phyloP scores from a whole-genome alignment of 2,797 vertebrate genomes.

The Chaetodon trifasciatus region DNA sequence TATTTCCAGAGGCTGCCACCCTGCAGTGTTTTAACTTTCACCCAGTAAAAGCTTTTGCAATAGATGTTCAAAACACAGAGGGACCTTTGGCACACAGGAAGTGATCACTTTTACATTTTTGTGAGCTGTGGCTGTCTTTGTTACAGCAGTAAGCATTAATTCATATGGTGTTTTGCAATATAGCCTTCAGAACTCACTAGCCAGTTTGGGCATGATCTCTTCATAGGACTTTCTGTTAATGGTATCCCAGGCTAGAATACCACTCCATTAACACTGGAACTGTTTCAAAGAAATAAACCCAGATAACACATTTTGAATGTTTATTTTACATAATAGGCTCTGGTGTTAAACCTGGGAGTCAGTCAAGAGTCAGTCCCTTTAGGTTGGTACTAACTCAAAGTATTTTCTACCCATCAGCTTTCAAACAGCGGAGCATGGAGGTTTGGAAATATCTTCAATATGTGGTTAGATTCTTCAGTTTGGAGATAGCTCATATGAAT shows the following conservation, averaged over 20 bases:
- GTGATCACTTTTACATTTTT: background rate
- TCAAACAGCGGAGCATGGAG: background rate
- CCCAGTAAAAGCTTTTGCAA: background rate
- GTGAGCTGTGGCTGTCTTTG: slow-evolving; percentile 2
- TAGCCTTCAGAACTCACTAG: background rate
- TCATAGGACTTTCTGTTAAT: background rate
- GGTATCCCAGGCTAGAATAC: no score
- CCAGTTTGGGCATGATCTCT: background rate
- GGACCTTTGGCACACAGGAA: background rate
- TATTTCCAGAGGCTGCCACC: background rate
- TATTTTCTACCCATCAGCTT: background rate
- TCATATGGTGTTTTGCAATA: background rate
- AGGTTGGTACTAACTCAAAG: background rate
- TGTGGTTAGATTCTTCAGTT: slow-evolving; percentile 4
- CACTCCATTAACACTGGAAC: background rate
- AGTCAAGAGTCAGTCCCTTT: background rate
- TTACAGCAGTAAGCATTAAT: background rate
- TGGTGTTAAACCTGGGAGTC: background rate
- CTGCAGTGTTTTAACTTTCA: background rate
- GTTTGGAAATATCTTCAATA: slow-evolving; percentile 1
- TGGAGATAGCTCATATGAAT: slow-evolving; percentile 9
- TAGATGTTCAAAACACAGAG: background rate
- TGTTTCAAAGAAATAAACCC: background rate
- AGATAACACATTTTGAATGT: background rate
- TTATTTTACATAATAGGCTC: background rate